These are phyloP conservation scores for Drosophila sucinea DNA, from an alignment of 1,140 invertebrate genomes.

Conservation along the genomic window DNA sequence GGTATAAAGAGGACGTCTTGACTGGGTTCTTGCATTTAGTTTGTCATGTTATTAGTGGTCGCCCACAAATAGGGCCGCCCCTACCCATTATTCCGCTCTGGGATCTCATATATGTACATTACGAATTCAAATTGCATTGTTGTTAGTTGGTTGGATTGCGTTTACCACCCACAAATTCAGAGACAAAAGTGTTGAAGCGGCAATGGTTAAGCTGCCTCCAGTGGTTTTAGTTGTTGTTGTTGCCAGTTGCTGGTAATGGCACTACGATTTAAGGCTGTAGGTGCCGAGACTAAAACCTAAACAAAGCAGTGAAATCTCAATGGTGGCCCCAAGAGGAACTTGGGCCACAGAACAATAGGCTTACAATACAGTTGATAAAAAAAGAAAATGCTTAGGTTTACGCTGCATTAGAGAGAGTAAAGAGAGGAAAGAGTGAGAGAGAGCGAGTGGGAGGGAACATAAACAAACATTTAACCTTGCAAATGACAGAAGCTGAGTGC, in stretches of 20 bases:
- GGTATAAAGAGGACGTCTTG: no score
- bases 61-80: background rate
- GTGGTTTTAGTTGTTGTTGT: constrained; percentile 30
- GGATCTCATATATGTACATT: constrained; percentile 4
- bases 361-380: constrained; percentile 28
- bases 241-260: constrained; percentile 52
- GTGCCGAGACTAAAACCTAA: constrained; percentile 29
- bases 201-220: constrained; percentile 28
- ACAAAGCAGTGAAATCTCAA: constrained; percentile 39
- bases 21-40: background rate
- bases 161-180: background rate
- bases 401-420: background rate
- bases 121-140: constrained; percentile 24
- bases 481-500: constrained; percentile 4
- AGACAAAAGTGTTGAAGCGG: constrained; percentile 27
- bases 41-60: background rate
- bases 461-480: constrained; percentile 62
- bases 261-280: constrained; percentile 41
- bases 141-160: constrained; percentile 18
- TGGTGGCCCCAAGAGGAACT: constrained; percentile 34
- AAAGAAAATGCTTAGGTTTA: constrained; percentile 32
- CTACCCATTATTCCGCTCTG: background rate
- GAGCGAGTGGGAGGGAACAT: constrained; percentile 6
- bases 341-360: constrained; percentile 42
- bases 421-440: constrained; percentile 25